A percentile compares a stretch with the other conserved stretches of the same genome.
phyloP scores from a whole-genome alignment of 1,140 invertebrate genomes.

The Bombus haemorrhoidalis region DNA sequence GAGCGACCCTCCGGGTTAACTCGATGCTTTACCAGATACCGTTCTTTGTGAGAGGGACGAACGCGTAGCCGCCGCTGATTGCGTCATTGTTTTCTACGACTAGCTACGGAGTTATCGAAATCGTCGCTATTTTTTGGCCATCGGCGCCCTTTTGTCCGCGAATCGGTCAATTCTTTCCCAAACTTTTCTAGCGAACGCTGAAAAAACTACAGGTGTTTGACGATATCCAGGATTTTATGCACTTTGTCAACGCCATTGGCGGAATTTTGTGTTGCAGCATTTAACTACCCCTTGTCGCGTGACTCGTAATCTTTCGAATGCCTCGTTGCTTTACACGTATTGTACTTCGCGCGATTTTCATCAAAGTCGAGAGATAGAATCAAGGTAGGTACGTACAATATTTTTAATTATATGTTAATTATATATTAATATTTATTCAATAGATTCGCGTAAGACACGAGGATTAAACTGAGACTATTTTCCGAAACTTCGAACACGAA shows the following conservation, averaged over 20 bases:
- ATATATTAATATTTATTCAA: too few species aligned
- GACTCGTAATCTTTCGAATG: too few species aligned
- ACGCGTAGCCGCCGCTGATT: conserved; percentile 21
- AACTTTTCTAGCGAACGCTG: background rate
- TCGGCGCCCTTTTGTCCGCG: background rate
- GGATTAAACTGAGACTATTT: background rate
- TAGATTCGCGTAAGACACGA: background rate
- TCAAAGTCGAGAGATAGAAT: too few species aligned
- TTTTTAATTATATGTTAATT: background rate
- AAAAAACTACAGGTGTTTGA: conserved; percentile 7
- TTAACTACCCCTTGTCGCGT: background rate
- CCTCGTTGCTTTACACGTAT: too few species aligned
- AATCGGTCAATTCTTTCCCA: background rate
- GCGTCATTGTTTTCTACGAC: conserved; percentile 41
- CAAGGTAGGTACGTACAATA: too few species aligned
- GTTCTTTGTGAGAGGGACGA: conserved; percentile 23
- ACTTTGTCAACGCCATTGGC: background rate
- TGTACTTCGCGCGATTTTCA: too few species aligned
- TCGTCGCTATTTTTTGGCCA: conserved; percentile 21
- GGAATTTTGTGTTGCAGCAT: background rate
- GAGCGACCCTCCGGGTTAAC: conserved; percentile 32
- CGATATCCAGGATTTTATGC: background rate
- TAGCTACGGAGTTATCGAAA: conserved; percentile 30
- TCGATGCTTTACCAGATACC: conserved; percentile 22
- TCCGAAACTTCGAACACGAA: background rate